A percentile compares a stretch with the other conserved stretches of the same genome.
phyloP scores from a whole-genome alignment of 2,888 invertebrate species.

The Epinotia brunnichana region DNA sequence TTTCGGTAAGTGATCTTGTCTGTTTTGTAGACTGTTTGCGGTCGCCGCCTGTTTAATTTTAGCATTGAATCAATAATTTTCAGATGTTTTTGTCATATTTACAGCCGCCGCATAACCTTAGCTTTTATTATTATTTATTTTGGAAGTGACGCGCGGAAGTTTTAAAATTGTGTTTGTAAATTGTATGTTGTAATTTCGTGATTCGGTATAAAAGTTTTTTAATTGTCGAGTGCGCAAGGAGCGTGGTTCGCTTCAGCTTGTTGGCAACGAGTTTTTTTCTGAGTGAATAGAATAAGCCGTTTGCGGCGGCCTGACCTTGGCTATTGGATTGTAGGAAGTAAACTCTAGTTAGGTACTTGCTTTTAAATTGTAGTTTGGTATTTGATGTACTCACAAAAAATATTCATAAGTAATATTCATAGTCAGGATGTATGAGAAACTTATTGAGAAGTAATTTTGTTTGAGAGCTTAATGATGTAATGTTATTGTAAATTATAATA shows the following conservation, averaged over 20 bases:
- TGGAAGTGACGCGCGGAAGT: constrained; percentile 75
- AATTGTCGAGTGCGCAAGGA: constrained; percentile 41
- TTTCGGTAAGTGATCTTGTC: constrained; percentile 89
- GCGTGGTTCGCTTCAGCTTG: constrained; percentile 57
- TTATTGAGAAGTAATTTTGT: constrained; percentile 39
- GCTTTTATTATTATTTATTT: constrained; percentile 64
- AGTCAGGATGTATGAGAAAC: constrained; percentile 49
- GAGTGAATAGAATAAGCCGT: constrained; percentile 78
- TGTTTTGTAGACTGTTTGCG: constrained; percentile 44
- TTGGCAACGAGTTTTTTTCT: constrained; percentile 75
- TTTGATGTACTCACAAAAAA: constrained; percentile 82
- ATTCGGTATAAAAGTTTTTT: constrained; percentile 36
- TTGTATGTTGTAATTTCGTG: constrained; percentile 41
- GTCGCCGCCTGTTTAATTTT: constrained; percentile 39
- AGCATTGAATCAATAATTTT: constrained; percentile 18
- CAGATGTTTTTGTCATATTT: constrained; percentile 24
- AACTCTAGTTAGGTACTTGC: constrained; percentile 77
- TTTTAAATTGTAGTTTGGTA: constrained; percentile 82
- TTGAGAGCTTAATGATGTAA: constrained; percentile 42
- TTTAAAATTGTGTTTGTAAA: constrained; percentile 60
- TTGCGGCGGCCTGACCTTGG: constrained; percentile 80
- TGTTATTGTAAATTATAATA: constrained; percentile 26
- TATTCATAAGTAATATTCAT: constrained; percentile 69
- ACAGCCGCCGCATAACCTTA: constrained; percentile 67
- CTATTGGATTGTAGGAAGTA: constrained; percentile 84